These are phyloP conservation scores for Holothuria glaberrima DNA, from an alignment of 35 echinoderm and acorn worm genomes.

Conservation along the genomic window DNA sequence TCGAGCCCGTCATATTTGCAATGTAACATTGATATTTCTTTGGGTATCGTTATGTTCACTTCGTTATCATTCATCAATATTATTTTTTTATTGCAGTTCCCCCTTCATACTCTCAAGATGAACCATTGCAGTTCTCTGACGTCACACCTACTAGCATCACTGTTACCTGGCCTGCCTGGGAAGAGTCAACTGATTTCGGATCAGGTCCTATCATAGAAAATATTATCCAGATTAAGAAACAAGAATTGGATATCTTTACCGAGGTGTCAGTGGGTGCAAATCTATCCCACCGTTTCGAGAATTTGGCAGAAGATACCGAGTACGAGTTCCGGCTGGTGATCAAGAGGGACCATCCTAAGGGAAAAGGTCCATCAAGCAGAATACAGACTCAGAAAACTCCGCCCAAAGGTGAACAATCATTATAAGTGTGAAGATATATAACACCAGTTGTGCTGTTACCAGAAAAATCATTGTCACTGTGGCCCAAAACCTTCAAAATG, in stretches of 20 bases:
- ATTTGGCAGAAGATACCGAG: constrained; percentile 17
- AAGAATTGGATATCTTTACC: neutral
- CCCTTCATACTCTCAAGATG: neutral
- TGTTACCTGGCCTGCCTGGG: constrained; percentile 1
- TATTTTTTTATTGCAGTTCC: too few relatives aligned
- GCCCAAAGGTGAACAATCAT: neutral
- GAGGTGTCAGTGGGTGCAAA: neutral
- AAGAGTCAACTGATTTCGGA: neutral
- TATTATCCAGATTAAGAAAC: neutral
- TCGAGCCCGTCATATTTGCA: too few relatives aligned
- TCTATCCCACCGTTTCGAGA: neutral
- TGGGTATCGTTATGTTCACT: too few relatives aligned
- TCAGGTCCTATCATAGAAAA: neutral
- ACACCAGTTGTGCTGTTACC: too few relatives aligned
- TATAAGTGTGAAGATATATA: too few relatives aligned
- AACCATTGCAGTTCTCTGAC: constrained; percentile 4
- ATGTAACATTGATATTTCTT: too few relatives aligned
- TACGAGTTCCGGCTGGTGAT: constrained; percentile 5
- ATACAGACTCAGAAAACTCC: neutral
- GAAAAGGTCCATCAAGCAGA: neutral
- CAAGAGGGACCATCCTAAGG: constrained; percentile 10
- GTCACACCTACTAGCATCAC: constrained; percentile 22
- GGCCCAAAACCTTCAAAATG: too few relatives aligned
- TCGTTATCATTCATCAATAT: too few relatives aligned
- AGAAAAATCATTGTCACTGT: too few relatives aligned